phyloP scores from a whole-genome alignment of 2,113 vertebrate species.

The Lepidiolamprologus cunningtoni region DNA sequence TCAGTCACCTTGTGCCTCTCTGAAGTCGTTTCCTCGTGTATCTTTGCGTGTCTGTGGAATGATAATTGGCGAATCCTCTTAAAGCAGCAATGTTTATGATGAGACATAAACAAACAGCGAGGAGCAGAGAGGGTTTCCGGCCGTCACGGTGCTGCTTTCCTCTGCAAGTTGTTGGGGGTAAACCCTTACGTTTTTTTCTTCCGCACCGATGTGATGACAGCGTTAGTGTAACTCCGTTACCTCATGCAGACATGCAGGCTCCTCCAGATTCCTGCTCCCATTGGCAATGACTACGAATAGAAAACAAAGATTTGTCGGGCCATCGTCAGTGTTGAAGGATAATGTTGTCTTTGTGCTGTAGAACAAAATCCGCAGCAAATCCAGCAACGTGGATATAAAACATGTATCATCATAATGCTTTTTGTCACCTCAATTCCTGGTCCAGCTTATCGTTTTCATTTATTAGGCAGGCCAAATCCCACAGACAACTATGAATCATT shows the following conservation, averaged over 20 bases:
- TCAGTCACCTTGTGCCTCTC: not conserved
- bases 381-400: not conserved
- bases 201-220: conserved; percentile 26
- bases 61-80: conserved; percentile 51
- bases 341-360: not conserved
- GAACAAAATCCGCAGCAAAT: not conserved
- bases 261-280: conserved; percentile 47
- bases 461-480: not conserved
- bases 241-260: conserved; percentile 53
- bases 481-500: conserved; percentile 23
- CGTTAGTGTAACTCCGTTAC: conserved; percentile 38
- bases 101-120: conserved; percentile 40
- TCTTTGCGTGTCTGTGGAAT: conserved; percentile 27
- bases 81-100: conserved; percentile 43
- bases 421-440: not conserved
- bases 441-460: not conserved
- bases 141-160: not conserved
- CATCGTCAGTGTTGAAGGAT: not conserved
- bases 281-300: conserved; percentile 21
- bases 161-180: not conserved
- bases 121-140: conserved; percentile 16
- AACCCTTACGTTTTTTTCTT: not conserved
- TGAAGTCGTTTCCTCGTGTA: not conserved
- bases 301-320: not conserved
- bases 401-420: not conserved